These are phyloP conservation scores for Allobates femoralis DNA, from an alignment of 2,797 vertebrate species.

Conservation along the genomic window DNA sequence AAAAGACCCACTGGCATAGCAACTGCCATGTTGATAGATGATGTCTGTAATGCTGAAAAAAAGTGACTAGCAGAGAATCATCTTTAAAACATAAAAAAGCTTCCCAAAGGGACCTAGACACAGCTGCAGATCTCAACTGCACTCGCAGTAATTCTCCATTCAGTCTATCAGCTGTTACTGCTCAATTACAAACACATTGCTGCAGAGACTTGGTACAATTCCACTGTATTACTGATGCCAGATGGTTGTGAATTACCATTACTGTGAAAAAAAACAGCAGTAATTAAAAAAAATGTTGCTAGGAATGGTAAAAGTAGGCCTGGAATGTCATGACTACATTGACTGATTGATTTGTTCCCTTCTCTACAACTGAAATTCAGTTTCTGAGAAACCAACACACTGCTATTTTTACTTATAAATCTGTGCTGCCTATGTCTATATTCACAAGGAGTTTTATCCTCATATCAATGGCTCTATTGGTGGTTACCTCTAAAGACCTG, in stretches of 20 bases:
- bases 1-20: conserved; percentile 31
- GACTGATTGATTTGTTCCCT: conserved; percentile 24
- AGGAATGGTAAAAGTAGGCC: conserved; percentile 11
- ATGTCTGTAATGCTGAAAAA: conserved; percentile 26
- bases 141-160: conserved; percentile 45
- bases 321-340: conserved; percentile 14
- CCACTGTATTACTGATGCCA: conserved; percentile 39
- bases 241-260: conserved; percentile 51
- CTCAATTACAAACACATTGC: conserved; percentile 51
- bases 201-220: conserved; percentile 35
- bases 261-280: conserved; percentile 35
- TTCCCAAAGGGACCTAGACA: conserved; percentile 39
- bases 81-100: conserved; percentile 48
- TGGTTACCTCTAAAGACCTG: too few species aligned
- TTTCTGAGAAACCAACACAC: neutral
- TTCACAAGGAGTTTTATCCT: too few species aligned
- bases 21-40: conserved; percentile 35
- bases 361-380: neutral
- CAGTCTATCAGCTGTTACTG: conserved; percentile 54
- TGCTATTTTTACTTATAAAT: too few species aligned
- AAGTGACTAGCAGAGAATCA: conserved; percentile 33
- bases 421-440: too few species aligned
- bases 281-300: conserved; percentile 36
- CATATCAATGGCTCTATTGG: too few species aligned
- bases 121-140: conserved; percentile 47